Evolutionary conservation across 2,888 invertebrate species (phyloP).

Genomic region (Amiota mariae): DNA sequence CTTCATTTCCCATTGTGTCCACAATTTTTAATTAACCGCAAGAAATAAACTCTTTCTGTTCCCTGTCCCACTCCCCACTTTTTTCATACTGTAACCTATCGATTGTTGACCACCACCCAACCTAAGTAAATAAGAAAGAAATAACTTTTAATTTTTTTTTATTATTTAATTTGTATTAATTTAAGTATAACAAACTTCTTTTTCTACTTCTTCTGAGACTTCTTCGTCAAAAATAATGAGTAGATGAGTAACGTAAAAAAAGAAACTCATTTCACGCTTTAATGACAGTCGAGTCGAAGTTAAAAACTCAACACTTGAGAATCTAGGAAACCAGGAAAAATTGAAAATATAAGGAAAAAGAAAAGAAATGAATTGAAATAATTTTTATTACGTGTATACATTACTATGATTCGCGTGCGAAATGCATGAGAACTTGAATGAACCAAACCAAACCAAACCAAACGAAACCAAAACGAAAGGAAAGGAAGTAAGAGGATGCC

Average conservation of each 20-base stretch:
- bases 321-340: slow-evolving; percentile 1
- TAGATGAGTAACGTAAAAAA: slow-evolving; percentile 35
- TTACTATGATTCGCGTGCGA: neutral
- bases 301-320: too few species aligned
- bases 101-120: too few species aligned
- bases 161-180: too few species aligned
- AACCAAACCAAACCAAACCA: slow-evolving; percentile 26
- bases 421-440: neutral
- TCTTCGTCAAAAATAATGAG: too few species aligned
- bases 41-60: too few species aligned
- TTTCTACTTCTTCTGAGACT: too few species aligned
- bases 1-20: too few species aligned
- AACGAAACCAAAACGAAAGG: neutral
- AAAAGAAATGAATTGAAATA: slow-evolving; percentile 29
- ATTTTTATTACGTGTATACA: slow-evolving; percentile 14
- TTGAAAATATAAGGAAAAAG: slow-evolving; percentile 42
- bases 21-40: too few species aligned
- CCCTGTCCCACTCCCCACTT: too few species aligned
- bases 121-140: slow-evolving; percentile 44
- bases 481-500: neutral
- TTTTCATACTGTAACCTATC: too few species aligned
- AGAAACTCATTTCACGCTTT: slow-evolving; percentile 63
- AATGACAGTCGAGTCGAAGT: slow-evolving; percentile 42
- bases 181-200: too few species aligned
- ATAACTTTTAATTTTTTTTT: slow-evolving; percentile 42